Evolutionary conservation across 2,113 vertebrate genomes (phyloP).

Genomic region (Gymnogyps californianus): DNA sequence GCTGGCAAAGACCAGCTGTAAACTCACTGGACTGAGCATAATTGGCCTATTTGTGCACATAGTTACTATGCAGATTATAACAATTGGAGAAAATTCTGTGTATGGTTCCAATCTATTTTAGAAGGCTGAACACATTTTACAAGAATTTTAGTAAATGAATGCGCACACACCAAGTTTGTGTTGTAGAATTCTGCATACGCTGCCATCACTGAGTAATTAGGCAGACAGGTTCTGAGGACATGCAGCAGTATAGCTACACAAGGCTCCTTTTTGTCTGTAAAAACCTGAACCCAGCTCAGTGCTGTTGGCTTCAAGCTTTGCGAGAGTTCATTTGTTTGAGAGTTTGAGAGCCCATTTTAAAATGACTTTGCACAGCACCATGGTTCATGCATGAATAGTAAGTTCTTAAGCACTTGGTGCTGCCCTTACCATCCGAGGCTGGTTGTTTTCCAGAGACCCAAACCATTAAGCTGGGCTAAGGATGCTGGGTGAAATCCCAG

Average conservation of each 20-base stretch:
- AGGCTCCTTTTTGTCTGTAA: background rate
- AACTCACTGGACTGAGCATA: constrained; percentile 2
- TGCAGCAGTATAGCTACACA: background rate
- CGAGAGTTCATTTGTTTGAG: background rate
- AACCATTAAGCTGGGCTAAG: background rate
- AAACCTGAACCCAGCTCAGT: background rate
- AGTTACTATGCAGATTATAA: background rate
- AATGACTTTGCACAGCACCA: background rate
- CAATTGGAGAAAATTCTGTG: background rate
- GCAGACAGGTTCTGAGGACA: background rate
- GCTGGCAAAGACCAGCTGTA: background rate
- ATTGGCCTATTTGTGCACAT: background rate
- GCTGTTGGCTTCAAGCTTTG: background rate
- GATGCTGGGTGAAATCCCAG: background rate
- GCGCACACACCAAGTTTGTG: background rate
- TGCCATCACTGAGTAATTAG: background rate
- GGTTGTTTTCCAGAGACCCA: background rate
- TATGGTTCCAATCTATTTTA: background rate
- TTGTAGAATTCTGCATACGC: background rate
- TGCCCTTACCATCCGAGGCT: background rate
- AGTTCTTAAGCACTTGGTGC: background rate
- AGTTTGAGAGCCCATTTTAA: background rate
- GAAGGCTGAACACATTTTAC: background rate
- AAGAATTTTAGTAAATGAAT: background rate
- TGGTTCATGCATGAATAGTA: background rate